Percentiles rank a stretch among this genome's conserved stretches.
These are phyloP conservation scores for Mechanitis mazaeus DNA, from an alignment of 2,888 invertebrate species.

Conservation along the genomic window DNA sequence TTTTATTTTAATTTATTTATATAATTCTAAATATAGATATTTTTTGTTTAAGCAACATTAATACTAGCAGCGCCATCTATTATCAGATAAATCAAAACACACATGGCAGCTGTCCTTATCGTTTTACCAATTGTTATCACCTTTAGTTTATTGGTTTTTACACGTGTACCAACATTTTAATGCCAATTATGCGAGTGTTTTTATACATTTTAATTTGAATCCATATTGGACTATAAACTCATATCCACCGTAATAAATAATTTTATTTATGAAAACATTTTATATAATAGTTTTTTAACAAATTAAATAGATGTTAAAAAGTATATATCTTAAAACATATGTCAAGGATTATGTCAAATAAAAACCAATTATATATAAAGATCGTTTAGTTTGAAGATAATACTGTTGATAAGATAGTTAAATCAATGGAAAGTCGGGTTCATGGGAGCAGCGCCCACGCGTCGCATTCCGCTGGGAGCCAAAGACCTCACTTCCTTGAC, in stretches of 20 bases:
- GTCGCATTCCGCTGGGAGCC: slow-evolving; percentile 69
- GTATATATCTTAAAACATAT: too few species aligned
- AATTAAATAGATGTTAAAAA: too few species aligned
- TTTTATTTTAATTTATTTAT: too few species aligned
- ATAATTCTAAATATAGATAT: too few species aligned
- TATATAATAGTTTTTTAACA: neutral
- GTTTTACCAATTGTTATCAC: slow-evolving; percentile 25
- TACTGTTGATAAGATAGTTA: slow-evolving; percentile 72
- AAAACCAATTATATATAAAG: neutral
- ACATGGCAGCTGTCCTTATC: slow-evolving; percentile 20
- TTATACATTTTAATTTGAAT: slow-evolving; percentile 13
- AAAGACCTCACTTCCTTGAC: slow-evolving; percentile 73
- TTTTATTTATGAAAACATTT: slow-evolving; percentile 5
- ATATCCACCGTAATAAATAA: slow-evolving; percentile 6
- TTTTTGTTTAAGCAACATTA: neutral
- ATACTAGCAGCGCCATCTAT: slow-evolving; percentile 41
- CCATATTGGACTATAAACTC: slow-evolving; percentile 9
- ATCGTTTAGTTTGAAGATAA: slow-evolving; percentile 53
- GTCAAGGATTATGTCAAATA: too few species aligned
- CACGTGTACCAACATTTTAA: slow-evolving; percentile 27
- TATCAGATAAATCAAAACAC: slow-evolving; percentile 19
- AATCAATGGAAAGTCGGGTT: slow-evolving; percentile 71
- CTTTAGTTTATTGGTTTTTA: slow-evolving; percentile 28
- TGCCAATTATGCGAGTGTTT: slow-evolving; percentile 17
- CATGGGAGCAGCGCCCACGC: slow-evolving; percentile 61